These are phyloP conservation scores for Sarcophaga peregrina DNA, from an alignment of 1,140 invertebrate species.

Conservation along the genomic window DNA sequence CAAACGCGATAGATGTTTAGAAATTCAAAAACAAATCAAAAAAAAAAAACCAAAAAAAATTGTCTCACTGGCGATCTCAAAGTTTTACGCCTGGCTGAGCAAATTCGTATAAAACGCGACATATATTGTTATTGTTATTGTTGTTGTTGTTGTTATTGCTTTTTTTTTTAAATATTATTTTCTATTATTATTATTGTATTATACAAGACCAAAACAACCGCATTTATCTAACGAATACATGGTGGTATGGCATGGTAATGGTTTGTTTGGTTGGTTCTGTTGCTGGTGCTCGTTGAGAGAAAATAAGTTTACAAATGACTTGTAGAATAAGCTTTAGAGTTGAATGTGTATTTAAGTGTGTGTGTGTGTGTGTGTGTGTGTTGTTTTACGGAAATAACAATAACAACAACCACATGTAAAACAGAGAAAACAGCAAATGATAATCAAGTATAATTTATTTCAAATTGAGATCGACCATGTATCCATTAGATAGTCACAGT, in stretches of 20 bases:
- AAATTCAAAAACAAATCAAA: conserved; percentile 7
- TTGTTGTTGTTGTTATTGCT: too few relatives aligned
- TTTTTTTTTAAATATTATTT: too few relatives aligned
- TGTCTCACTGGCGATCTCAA: conserved; percentile 49
- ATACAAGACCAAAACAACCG: too few relatives aligned
- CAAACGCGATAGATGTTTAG: too few relatives aligned
- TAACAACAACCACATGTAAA: conserved; percentile 29
- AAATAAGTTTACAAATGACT: conserved; percentile 66
- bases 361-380: too few relatives aligned
- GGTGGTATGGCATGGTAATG: background rate
- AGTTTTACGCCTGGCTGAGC: conserved; percentile 64
- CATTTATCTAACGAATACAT: background rate
- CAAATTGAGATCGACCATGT: conserved; percentile 54
- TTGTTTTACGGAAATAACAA: conserved; percentile 37
- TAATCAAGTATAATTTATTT: conserved; percentile 67
- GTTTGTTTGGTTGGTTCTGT: background rate
- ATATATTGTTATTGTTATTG: background rate
- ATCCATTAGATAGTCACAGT: conserved; percentile 45
- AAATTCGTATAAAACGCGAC: conserved; percentile 37
- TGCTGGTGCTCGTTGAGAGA: conserved; percentile 42
- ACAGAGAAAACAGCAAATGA: conserved; percentile 52
- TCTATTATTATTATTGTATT: too few relatives aligned
- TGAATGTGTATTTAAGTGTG: background rate
- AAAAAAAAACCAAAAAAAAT: too few relatives aligned
- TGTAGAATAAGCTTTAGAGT: conserved; percentile 54